phyloP scores from a whole-genome alignment of 2,797 vertebrate genomes.

The Echiichthys vipera region DNA sequence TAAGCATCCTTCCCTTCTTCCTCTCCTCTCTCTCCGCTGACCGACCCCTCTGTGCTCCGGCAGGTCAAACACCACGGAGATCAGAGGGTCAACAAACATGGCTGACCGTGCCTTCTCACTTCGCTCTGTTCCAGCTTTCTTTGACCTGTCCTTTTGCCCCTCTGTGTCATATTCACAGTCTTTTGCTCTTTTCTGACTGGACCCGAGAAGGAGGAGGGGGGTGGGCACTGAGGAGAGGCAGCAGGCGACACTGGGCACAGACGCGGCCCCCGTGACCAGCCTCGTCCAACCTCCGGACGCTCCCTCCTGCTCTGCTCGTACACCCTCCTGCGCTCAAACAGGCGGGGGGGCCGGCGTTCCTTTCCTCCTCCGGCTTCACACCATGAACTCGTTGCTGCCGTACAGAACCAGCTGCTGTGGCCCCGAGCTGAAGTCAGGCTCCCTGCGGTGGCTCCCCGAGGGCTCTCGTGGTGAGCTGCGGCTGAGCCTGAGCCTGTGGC shows the following conservation, averaged over 20 bases:
- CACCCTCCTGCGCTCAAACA: conserved; percentile 10
- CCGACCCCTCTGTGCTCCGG: conserved; percentile 46
- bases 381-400: conserved; percentile 96
- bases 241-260: conserved; percentile 3
- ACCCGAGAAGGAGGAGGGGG: conserved; percentile 26
- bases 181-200: conserved; percentile 21
- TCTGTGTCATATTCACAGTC: conserved; percentile 7
- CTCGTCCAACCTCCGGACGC: conserved; percentile 28
- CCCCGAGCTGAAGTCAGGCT: conserved; percentile 83
- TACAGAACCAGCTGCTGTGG: conserved; percentile 90
- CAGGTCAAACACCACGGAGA: conserved; percentile 37
- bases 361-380: conserved; percentile 80
- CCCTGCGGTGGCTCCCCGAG: conserved; percentile 83
- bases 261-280: conserved; percentile 37
- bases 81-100: conserved; percentile 19
- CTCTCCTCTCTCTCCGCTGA: conserved; percentile 15
- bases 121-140: conserved; percentile 17
- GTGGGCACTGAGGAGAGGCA: conserved; percentile 49
- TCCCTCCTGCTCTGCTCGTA: conserved; percentile 22
- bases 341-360: conserved; percentile 2
- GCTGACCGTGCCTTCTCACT: conserved; percentile 3
- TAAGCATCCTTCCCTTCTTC: conserved; percentile 14
- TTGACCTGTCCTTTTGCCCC: conserved; percentile 3
- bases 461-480: conserved; percentile 90
- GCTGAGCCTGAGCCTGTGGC: conserved; percentile 90